These are phyloP conservation scores for Patella vulgata DNA, from an alignment of 1,140 invertebrate genomes.

Conservation along the genomic window DNA sequence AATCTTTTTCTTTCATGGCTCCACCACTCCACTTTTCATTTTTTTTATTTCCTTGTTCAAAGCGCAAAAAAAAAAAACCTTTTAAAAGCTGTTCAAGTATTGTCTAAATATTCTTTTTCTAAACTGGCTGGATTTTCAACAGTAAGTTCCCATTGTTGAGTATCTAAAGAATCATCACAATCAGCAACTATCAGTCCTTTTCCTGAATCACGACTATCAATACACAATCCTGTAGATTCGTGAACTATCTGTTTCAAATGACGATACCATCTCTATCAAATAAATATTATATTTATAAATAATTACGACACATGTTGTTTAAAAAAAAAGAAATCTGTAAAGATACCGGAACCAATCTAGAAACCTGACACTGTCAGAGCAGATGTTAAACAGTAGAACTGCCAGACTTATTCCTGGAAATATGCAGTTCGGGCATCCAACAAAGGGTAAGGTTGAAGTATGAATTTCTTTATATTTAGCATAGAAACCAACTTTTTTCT, in stretches of 20 bases:
- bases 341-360: neutral
- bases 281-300: neutral
- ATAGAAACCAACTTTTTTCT: no score
- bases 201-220: conserved; percentile 75
- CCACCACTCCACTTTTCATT: no score
- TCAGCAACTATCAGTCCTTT: conserved; percentile 77
- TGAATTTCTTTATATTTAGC: no score
- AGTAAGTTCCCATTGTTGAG: conserved; percentile 74
- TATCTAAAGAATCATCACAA: conserved; percentile 74
- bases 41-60: no score
- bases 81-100: no score
- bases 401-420: no score
- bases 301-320: no score
- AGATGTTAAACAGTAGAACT: no score
- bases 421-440: no score
- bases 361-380: conserved; percentile 16
- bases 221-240: conserved; percentile 78
- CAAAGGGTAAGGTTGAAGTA: no score
- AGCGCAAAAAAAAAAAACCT: no score
- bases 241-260: conserved; percentile 77
- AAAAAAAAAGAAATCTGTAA: conserved; percentile 5
- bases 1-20: no score
- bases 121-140: conserved; percentile 19
- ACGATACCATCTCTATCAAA: conserved; percentile 77
- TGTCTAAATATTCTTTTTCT: conserved; percentile 25